These are phyloP conservation scores for Lineus longissimus DNA, from an alignment of 1,140 invertebrate species.

Conservation along the genomic window DNA sequence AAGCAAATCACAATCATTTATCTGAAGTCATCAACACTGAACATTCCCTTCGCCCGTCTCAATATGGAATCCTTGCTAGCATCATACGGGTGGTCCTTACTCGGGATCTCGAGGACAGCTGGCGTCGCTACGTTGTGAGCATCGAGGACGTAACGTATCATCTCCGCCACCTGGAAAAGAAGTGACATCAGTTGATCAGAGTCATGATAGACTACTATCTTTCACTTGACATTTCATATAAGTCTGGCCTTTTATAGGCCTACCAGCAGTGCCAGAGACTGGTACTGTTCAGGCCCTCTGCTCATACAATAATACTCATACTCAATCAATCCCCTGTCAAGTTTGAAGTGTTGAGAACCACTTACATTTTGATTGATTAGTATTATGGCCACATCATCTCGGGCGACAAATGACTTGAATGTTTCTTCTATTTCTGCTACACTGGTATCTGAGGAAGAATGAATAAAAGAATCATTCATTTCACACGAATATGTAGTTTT, in stretches of 20 bases:
- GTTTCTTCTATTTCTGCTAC: constrained; percentile 96
- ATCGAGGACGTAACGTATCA: constrained; percentile 96
- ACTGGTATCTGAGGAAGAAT: constrained; percentile 74
- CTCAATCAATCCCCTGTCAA: too few relatives aligned
- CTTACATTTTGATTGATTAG: constrained; percentile 95
- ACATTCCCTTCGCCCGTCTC: constrained; percentile 76
- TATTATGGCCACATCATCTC: constrained; percentile 98
- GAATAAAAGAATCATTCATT: neutral
- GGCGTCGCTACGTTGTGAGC: constrained; percentile 88
- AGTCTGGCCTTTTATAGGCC: too few relatives aligned
- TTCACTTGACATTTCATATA: too few relatives aligned
- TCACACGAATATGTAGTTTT: neutral
- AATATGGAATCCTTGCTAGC: constrained; percentile 97
- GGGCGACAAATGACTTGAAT: constrained; percentile 89
- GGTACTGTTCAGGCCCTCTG: too few relatives aligned
- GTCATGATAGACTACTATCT: too few relatives aligned
- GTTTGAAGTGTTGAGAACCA: neutral
- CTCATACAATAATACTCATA: too few relatives aligned
- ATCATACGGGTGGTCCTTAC: constrained; percentile 99
- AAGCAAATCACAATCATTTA: constrained; percentile 16
- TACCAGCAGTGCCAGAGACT: too few relatives aligned
- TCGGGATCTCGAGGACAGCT: constrained; percentile 96
- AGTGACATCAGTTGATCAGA: neutral
- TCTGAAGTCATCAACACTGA: constrained; percentile 53
- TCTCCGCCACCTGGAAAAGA: constrained; percentile 76